A percentile compares a stretch with the other conserved stretches of the same genome.
Evolutionary conservation across 2,113 vertebrate genomes (phyloP).

Genomic region (Gadus chalcogrammus): DNA sequence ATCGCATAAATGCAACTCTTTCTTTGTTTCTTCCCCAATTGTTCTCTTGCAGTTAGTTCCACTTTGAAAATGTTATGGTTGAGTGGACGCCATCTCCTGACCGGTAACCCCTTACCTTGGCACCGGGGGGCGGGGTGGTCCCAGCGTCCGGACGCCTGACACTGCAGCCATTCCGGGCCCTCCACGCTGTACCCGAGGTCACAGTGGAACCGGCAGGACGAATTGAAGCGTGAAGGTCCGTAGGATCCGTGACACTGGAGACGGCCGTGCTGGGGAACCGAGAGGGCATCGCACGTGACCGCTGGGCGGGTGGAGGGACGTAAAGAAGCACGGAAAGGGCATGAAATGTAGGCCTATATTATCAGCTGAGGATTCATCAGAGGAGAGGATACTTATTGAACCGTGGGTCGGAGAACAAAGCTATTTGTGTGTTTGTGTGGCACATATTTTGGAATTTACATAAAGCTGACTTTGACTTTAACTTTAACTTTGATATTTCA

Average conservation of each 20-base stretch:
- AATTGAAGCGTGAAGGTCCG: slow-evolving; percentile 51
- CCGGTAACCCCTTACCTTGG: slow-evolving; percentile 42
- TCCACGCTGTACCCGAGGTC: slow-evolving; percentile 52
- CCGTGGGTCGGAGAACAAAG: too few relatives aligned
- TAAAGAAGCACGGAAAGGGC: background rate
- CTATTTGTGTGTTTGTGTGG: too few relatives aligned
- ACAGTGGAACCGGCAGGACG: slow-evolving; percentile 61
- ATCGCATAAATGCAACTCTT: too few relatives aligned
- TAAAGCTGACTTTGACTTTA: too few relatives aligned
- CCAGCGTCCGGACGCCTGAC: slow-evolving; percentile 53
- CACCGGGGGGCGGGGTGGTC: slow-evolving; percentile 47
- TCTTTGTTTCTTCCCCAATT: too few relatives aligned
- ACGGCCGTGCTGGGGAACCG: slow-evolving; percentile 33
- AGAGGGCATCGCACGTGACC: slow-evolving; percentile 36
- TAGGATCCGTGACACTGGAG: slow-evolving; percentile 37
- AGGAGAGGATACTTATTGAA: too few relatives aligned
- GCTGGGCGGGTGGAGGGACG: slow-evolving; percentile 22
- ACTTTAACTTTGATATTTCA: too few relatives aligned
- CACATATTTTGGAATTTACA: too few relatives aligned
- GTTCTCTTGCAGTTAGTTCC: background rate
- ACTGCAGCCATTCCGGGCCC: slow-evolving; percentile 39
- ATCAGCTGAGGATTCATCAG: too few relatives aligned
- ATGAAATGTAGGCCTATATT: background rate
- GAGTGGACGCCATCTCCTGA: background rate
- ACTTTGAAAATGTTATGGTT: background rate